Base-by-base conservation (phyloP, 2,113 vertebrate species). In the Perca schrenkii region DNA sequence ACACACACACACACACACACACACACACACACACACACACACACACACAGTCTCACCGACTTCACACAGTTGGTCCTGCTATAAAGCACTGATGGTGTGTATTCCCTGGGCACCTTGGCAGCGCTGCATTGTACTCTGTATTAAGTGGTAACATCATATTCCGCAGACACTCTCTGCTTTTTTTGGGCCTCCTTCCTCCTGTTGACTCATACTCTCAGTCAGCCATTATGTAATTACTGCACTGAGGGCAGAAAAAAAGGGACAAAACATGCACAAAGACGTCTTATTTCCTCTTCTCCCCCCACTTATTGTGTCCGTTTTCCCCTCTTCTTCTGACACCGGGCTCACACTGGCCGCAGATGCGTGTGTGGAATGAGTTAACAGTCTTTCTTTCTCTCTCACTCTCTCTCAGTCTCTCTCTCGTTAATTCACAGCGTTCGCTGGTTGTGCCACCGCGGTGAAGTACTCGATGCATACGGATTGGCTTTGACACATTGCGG, bases 201-300 rank as follows among this genome's bases (percentile, higher is more conserved):
- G 65, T 86, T 86, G 81, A 87, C 73, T 83, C 84, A 89, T 43
- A 43, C 40, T 43, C 40, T 43, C 85, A 77, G 79, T 82, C 86
- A 84, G 64, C 34, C 22, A 36, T 91, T 88, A 89, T 84, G 81
- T 78, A 87, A 88, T 87, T 74, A 83, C 86, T 85, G 82, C 82
- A 79, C 50, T 61, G 57, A 61, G 58, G 57, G 47, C 57, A 72
- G 40, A 43, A 56, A 66, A 66, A 74, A 50, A 53, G 1, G 52
- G 31, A 19, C 36, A 66, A 56, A 50, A 56, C 46, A 69, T 53
- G 46, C 63, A 54, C 56, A 67, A 10, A 47, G 75, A 62, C 34
- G 8, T 22, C 22, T 54, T n/a, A n/a, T 49, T 54, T 19, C 40
- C 40, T 15, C 8, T 21, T 28, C 66, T n/a, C 2, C 19, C 8